These are phyloP conservation scores for Philypnodon macrostomus DNA, from an alignment of 2,797 vertebrate genomes.

Conservation along the genomic window DNA sequence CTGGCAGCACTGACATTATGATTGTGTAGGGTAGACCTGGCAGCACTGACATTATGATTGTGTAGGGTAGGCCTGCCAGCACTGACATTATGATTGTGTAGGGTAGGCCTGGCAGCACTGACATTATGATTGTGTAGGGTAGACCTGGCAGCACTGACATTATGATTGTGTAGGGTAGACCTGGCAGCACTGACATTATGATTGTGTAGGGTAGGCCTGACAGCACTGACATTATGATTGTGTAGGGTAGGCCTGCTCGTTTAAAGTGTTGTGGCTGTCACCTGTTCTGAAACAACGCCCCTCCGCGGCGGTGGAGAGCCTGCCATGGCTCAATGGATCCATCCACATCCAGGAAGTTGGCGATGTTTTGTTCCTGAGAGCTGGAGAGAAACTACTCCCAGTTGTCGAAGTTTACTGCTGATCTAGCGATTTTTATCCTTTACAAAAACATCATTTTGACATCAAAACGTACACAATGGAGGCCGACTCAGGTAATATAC, in stretches of 20 bases:
- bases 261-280: not conserved
- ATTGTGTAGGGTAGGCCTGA: too few species aligned
- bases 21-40: too few species aligned
- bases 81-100: too few species aligned
- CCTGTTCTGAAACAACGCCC: not conserved
- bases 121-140: too few species aligned
- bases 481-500: constrained; percentile 58
- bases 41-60: too few species aligned
- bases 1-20: too few species aligned
- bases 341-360: constrained; percentile 57
- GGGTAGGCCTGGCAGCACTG: too few species aligned
- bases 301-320: not conserved
- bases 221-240: too few species aligned
- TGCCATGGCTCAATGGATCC: not conserved
- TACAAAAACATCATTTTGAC: not conserved
- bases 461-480: constrained; percentile 46
- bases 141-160: too few species aligned
- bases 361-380: constrained; percentile 18
- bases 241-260: not conserved
- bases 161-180: too few species aligned
- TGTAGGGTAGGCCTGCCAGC: too few species aligned
- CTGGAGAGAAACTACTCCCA: constrained; percentile 13
- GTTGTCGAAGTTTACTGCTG: not conserved
- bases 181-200: too few species aligned
- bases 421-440: accelerated